These are phyloP conservation scores for Troides aeacus DNA, from an alignment of 2,888 invertebrate genomes.

Conservation along the genomic window DNA sequence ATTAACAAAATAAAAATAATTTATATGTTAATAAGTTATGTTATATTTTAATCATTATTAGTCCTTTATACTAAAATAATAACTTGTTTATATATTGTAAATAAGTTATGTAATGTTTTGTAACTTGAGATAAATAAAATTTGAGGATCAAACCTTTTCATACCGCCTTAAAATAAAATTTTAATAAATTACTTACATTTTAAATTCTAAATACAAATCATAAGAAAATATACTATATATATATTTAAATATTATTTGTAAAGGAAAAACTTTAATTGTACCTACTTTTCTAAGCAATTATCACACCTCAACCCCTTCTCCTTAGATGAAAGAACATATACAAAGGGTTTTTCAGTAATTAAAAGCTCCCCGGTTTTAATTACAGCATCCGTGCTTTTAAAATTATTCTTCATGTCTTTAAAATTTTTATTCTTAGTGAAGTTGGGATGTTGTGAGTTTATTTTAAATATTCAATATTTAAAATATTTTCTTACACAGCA, in stretches of 20 bases:
- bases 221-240: too few relatives aligned
- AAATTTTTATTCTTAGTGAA: slow-evolving; percentile 5
- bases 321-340: slow-evolving; percentile 85
- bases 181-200: background rate
- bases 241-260: too few relatives aligned
- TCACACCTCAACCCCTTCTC: slow-evolving; percentile 87
- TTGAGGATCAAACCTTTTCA: too few relatives aligned
- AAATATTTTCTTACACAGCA: background rate
- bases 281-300: slow-evolving; percentile 86
- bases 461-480: background rate
- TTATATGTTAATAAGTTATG: too few relatives aligned
- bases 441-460: too few relatives aligned
- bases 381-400: slow-evolving; percentile 55
- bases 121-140: background rate
- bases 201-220: too few relatives aligned
- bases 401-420: slow-evolving; percentile 68
- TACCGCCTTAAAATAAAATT: too few relatives aligned
- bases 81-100: background rate
- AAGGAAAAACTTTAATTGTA: slow-evolving; percentile 26
- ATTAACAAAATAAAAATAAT: too few relatives aligned
- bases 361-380: slow-evolving; percentile 84
- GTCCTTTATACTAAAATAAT: background rate
- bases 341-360: slow-evolving; percentile 87
- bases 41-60: too few relatives aligned
- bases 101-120: slow-evolving; percentile 6